phyloP scores from a whole-genome alignment of 2,888 invertebrate species.

The Chaetogeoica ovagalla region DNA sequence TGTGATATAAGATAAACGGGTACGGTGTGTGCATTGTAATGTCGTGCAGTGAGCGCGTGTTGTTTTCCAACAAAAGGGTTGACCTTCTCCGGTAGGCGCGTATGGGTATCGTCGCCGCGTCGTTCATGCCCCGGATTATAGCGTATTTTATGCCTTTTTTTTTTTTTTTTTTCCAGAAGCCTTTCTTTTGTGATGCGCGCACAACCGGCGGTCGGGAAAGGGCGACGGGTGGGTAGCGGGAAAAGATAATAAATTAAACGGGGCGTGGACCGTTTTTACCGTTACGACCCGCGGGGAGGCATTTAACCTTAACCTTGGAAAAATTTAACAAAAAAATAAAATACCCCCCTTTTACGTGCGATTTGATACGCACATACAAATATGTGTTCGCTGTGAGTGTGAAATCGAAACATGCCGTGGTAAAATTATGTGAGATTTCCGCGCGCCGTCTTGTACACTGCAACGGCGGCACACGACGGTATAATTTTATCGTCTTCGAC shows the following conservation, averaged over 20 bases:
- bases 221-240: constrained; percentile 13
- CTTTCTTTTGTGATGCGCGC: constrained; percentile 31
- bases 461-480: too few relatives aligned
- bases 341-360: constrained; percentile 33
- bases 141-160: constrained; percentile 17
- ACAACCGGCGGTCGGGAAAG: not conserved
- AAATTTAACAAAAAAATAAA: constrained; percentile 22
- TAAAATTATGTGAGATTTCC: constrained; percentile 48
- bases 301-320: constrained; percentile 45
- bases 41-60: not conserved
- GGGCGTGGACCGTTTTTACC: constrained; percentile 43
- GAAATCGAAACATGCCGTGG: constrained; percentile 35
- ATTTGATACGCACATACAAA: not conserved
- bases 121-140: constrained; percentile 45
- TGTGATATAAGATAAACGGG: constrained; percentile 40
- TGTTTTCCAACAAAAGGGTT: constrained; percentile 50
- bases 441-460: not conserved
- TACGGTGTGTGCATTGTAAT: not conserved
- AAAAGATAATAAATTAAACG: constrained; percentile 41
- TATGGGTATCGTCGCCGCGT: not conserved
- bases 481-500: constrained; percentile 6
- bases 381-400: constrained; percentile 49
- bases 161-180: constrained; percentile 51
- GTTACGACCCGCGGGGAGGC: constrained; percentile 26
- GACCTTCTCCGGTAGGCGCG: constrained; percentile 41